Evolutionary conservation across 2,797 vertebrate species (phyloP), one percentile per base, ranked within the genome.

Genomic region (Parauchenoglanis ngamensis): DNA sequence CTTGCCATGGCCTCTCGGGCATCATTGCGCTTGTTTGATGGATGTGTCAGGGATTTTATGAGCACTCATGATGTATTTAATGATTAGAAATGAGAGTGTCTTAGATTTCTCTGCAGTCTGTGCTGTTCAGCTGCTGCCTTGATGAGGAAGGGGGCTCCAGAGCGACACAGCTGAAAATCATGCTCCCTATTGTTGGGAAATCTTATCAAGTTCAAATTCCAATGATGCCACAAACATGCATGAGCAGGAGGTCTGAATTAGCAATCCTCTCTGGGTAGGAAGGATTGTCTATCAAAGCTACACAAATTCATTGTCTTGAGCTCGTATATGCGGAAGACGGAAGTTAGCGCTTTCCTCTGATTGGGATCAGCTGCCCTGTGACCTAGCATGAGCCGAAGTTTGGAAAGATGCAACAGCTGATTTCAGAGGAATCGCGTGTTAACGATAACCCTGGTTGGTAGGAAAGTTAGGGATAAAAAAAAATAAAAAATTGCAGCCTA

Each of bases 11-110:
- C 78, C 68, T 61, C 19, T 49, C 7, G 56, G 67, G 65, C 56
- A 52, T 61, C 54, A 17, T 73, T 82, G 56, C 85, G 40, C 28
- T 75, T 72, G 72, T 68, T 52, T 73, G 56, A 82, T 73, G 68
- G 78, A 75, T 82, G 31, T 80, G 78, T 61, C 56, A 80, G 54
- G 40, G 31, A 15, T 61, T 80, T 80, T 13, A 59, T 12, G 23
- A 61, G 77, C 77, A 7, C 56, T 40, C 4, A 25, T 80, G 56
- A 61, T 79, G 77, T 44, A 44, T 80, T 44, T 61, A 80, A 15
- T 17, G 2, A 61, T 80, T 61, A 44, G 56, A 80, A 80, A 61
- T 13, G 19, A 80, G 21, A 13, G 21, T 2, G 54, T 79, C 8
- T 23, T 35, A 11, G 54, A 57, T 40, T 79, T 79, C 54, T 79